Evolutionary conservation across 2,888 invertebrate species (phyloP).

Genomic region (Tiphia femorata): DNA sequence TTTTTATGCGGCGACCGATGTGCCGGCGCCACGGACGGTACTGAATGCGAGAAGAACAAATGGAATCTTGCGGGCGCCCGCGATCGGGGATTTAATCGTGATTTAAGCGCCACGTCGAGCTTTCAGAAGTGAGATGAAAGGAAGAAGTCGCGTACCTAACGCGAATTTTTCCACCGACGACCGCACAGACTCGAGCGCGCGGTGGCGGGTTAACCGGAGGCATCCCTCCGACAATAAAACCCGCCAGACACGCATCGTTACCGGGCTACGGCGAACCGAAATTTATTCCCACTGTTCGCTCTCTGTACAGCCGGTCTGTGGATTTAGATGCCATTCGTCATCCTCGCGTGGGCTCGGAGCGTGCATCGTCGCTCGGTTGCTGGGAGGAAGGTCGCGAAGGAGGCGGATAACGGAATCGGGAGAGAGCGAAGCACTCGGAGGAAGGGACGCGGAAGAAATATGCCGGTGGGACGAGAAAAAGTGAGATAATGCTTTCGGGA

Average conservation of each 20-base stretch:
- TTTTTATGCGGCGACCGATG: too few relatives aligned
- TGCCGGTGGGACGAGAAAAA: constrained; percentile 18
- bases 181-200: too few relatives aligned
- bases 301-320: background rate
- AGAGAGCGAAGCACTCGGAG: background rate
- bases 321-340: constrained; percentile 16
- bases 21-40: too few relatives aligned
- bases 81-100: too few relatives aligned
- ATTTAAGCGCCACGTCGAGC: too few relatives aligned
- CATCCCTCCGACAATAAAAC: too few relatives aligned
- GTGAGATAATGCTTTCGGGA: constrained; percentile 35
- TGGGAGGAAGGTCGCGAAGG: background rate
- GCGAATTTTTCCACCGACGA: too few relatives aligned
- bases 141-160: too few relatives aligned
- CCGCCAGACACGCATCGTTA: constrained; percentile 2
- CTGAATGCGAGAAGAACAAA: too few relatives aligned
- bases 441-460: constrained; percentile 15
- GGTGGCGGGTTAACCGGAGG: too few relatives aligned
- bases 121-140: too few relatives aligned
- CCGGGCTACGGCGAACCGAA: constrained; percentile 5
- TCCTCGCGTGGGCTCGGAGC: constrained; percentile 6
- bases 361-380: constrained; percentile 5
- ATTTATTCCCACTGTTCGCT: constrained; percentile 15
- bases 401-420: background rate
- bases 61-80: too few relatives aligned